A percentile compares a stretch with the other conserved stretches of the same genome.
phyloP scores from a whole-genome alignment of 2,888 invertebrate genomes.

The Listrodromus nycthemerus region DNA sequence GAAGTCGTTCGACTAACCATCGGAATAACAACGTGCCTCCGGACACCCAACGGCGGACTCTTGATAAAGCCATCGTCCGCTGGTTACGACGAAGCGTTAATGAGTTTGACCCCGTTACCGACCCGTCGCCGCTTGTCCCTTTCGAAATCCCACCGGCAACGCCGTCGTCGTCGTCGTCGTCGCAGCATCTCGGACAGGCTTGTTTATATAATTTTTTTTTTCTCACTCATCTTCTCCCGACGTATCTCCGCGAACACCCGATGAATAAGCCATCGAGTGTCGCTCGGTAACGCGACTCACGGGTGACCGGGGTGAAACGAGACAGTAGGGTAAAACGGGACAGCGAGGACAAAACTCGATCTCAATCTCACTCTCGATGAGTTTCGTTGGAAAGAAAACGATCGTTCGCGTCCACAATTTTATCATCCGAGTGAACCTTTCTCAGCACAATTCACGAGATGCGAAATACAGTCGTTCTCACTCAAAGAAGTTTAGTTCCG shows the following conservation, averaged over 20 bases:
- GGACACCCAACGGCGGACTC: background rate
- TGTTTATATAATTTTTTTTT: slow-evolving; percentile 16
- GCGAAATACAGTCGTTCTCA: too few relatives aligned
- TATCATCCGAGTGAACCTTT: too few relatives aligned
- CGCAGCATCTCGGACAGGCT: background rate
- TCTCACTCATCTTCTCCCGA: background rate
- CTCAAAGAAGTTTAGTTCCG: too few relatives aligned
- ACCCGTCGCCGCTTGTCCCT: background rate
- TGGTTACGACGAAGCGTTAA: slow-evolving; percentile 40
- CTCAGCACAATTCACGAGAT: too few relatives aligned
- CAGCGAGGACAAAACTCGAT: too few relatives aligned
- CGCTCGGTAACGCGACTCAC: background rate
- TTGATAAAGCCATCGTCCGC: slow-evolving; percentile 9
- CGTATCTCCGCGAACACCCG: slow-evolving; percentile 19
- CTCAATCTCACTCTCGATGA: too few relatives aligned
- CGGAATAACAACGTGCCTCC: slow-evolving; percentile 24
- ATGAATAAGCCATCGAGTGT: slow-evolving; percentile 1
- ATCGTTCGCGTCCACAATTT: too few relatives aligned
- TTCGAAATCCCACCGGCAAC: background rate
- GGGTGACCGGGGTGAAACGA: too few relatives aligned
- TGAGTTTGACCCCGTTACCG: slow-evolving; percentile 53
- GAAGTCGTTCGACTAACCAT: slow-evolving; percentile 33
- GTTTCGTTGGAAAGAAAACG: too few relatives aligned
- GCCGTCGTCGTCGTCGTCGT: background rate
- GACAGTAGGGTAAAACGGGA: too few relatives aligned